Conservation (phyloP, 2,888 invertebrate species). For the Apomyelois bistriatella region DNA sequence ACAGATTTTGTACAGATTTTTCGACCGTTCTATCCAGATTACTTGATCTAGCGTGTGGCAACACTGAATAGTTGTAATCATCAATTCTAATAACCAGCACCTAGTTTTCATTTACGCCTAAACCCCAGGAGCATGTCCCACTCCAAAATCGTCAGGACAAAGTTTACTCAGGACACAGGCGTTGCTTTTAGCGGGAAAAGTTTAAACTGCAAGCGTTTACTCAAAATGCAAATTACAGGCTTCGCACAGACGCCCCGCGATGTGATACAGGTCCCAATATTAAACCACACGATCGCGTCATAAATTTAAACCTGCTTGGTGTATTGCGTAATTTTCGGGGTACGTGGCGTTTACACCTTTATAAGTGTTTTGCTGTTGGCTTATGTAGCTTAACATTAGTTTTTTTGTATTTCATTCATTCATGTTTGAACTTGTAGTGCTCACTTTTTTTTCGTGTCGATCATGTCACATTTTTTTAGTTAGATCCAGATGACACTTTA, state of each 20-base stretch:
- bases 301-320: conserved; percentile 61
- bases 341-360: conserved; percentile 57
- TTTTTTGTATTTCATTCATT: background rate
- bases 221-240: conserved; percentile 74
- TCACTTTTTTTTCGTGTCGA: too few relatives aligned
- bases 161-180: conserved; percentile 54
- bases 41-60: too few relatives aligned
- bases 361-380: conserved; percentile 34
- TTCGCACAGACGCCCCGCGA: conserved; percentile 58
- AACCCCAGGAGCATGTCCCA: conserved; percentile 1
- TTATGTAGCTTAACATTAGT: background rate
- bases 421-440: background rate
- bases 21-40: too few relatives aligned
- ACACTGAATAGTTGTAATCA: too few relatives aligned
- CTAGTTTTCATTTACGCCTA: conserved; percentile 3
- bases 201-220: conserved; percentile 71
- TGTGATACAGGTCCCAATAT: conserved; percentile 72
- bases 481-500: too few relatives aligned
- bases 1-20: too few relatives aligned
- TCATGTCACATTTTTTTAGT: too few relatives aligned
- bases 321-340: conserved; percentile 56
- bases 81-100: background rate
- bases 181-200: conserved; percentile 40
- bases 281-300: conserved; percentile 69
- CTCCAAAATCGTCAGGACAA: conserved; percentile 45